A percentile compares a stretch with the other conserved stretches of the same genome.
These are phyloP conservation scores for Bilobella aurantiaca DNA, from an alignment of 1,140 invertebrate species.

Conservation along the genomic window DNA sequence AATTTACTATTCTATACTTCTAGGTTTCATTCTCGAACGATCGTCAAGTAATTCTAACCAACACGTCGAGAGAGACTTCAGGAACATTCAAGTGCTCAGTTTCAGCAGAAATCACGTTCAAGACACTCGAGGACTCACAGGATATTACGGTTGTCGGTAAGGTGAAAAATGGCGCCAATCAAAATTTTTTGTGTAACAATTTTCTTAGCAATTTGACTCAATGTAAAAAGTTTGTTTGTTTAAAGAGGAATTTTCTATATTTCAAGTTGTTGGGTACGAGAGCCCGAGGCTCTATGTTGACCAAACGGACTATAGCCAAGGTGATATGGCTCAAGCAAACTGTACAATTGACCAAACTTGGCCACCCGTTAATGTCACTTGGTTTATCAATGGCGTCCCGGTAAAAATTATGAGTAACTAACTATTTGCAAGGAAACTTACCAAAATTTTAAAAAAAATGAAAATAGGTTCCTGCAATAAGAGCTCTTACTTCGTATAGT, in stretches of 20 bases:
- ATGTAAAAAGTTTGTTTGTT: too few relatives aligned
- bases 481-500: neutral
- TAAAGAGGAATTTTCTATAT: neutral
- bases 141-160: constrained; percentile 29
- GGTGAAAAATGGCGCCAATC: constrained; percentile 1
- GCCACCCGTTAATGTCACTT: constrained; percentile 31
- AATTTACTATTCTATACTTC: constrained; percentile 7
- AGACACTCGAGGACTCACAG: constrained; percentile 27
- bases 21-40: constrained; percentile 26
- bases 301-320: constrained; percentile 28
- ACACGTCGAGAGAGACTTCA: constrained; percentile 20
- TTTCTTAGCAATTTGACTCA: too few relatives aligned
- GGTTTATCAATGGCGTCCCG: constrained; percentile 32
- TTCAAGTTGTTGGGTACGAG: constrained; percentile 25
- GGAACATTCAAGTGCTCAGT: constrained; percentile 30
- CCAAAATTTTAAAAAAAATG: neutral
- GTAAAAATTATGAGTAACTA: constrained; percentile 19
- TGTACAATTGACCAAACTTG: constrained; percentile 28
- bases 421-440: neutral
- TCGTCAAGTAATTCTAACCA: constrained; percentile 21
- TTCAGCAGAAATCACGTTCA: constrained; percentile 28
- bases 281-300: constrained; percentile 26
- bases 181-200: constrained; percentile 8
- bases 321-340: constrained; percentile 29
- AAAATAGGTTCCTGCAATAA: neutral